These are phyloP conservation scores for Orchesella cincta DNA, from an alignment of 1,140 invertebrate genomes.

Conservation along the genomic window DNA sequence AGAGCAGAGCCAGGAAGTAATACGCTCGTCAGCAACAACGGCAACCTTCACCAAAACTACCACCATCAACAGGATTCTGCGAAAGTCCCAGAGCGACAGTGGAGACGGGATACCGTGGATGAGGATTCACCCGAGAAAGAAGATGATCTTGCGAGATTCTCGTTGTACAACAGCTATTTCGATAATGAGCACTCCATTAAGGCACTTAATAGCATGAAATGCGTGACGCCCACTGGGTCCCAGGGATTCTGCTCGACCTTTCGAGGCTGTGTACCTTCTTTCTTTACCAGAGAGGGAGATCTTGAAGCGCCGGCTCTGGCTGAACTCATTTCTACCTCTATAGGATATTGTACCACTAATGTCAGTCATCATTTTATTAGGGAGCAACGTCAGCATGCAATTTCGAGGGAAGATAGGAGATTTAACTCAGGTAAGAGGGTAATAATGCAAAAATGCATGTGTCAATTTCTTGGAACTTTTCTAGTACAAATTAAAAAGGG, in stretches of 20 bases:
- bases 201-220: conserved; percentile 36
- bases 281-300: conserved; percentile 35
- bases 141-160: conserved; percentile 7
- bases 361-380: conserved; percentile 5
- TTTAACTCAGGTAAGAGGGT: background rate
- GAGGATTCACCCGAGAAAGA: background rate
- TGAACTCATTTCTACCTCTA: conserved; percentile 33
- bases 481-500: background rate
- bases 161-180: conserved; percentile 15
- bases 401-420: background rate
- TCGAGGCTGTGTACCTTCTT: conserved; percentile 33
- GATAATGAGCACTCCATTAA: conserved; percentile 27
- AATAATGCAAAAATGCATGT: background rate
- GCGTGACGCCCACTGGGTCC: conserved; percentile 37
- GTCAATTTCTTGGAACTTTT: background rate
- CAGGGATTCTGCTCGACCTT: conserved; percentile 37
- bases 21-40: background rate
- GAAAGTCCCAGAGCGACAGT: background rate
- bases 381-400: background rate
- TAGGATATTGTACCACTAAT: conserved; percentile 34
- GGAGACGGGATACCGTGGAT: background rate
- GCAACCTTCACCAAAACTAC: background rate
- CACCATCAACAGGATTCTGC: background rate
- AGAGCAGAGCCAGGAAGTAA: conserved; percentile 14
- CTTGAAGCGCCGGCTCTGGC: conserved; percentile 38